A percentile compares a stretch with the other conserved stretches of the same genome.
These are phyloP conservation scores for Bemisia tabaci DNA, from an alignment of 1,140 invertebrate genomes.

Conservation along the genomic window DNA sequence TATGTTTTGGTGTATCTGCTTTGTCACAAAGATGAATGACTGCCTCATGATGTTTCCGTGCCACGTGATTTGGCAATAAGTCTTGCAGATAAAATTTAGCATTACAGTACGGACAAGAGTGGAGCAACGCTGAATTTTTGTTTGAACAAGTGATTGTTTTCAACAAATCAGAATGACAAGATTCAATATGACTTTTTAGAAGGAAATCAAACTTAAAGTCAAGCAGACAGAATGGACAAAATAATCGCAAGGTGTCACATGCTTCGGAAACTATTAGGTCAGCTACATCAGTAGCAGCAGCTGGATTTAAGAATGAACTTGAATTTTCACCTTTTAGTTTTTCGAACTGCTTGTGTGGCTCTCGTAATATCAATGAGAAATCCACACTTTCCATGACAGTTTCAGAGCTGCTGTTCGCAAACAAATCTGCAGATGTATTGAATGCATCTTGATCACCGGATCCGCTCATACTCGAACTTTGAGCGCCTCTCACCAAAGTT, in stretches of 20 bases:
- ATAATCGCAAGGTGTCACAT: conserved; percentile 16
- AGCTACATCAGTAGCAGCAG: conserved; percentile 16
- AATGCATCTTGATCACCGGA: background rate
- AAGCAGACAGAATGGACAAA: conserved; percentile 24
- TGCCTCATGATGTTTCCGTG: conserved; percentile 20
- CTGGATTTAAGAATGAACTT: background rate
- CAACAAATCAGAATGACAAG: conserved; percentile 18
- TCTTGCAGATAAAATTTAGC: conserved; percentile 23
- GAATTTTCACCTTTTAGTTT: background rate
- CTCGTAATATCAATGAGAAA: background rate
- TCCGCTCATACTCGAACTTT: background rate
- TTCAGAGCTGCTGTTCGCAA: conserved; percentile 11
- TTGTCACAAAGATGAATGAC: conserved; percentile 17
- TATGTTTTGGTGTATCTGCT: conserved; percentile 14
- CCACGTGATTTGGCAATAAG: conserved; percentile 22
- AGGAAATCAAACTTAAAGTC: conserved; percentile 23
- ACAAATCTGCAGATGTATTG: conserved; percentile 11
- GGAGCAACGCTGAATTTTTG: conserved; percentile 13
- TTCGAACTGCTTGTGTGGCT: background rate
- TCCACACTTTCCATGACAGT: conserved; percentile 3
- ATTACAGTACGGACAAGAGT: conserved; percentile 22
- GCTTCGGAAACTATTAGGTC: conserved; percentile 19
- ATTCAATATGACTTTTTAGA: conserved; percentile 24
- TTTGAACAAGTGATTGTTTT: conserved; percentile 16
- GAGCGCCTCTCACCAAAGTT: no score